A percentile compares a stretch with the other conserved stretches of the same genome.
Conservation (phyloP, 2,888 invertebrate genomes). For the Cerastis rubricosa region DNA sequence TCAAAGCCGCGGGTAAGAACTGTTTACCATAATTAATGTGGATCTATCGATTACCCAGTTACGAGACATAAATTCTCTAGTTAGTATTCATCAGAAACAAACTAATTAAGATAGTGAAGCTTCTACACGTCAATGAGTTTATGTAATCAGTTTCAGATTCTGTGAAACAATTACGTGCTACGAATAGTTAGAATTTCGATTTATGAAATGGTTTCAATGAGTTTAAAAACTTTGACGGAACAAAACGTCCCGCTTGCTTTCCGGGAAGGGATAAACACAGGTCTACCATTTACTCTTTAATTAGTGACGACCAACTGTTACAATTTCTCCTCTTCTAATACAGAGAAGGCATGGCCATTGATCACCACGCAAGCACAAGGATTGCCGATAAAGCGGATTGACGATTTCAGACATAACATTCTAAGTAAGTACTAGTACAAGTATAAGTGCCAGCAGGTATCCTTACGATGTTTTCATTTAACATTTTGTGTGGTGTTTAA, state of each 20-base stretch:
- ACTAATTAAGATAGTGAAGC: conserved; percentile 2
- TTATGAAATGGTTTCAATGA: not conserved
- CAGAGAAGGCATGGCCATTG: no score
- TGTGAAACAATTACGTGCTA: not conserved
- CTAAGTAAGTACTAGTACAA: no score
- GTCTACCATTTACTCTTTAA: not conserved
- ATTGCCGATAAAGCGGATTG: not conserved
- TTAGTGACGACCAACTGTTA: no score
- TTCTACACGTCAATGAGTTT: conserved; percentile 6
- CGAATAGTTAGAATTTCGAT: not conserved
- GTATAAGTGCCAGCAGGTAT: no score
- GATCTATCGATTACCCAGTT: not conserved
- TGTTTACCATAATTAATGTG: not conserved
- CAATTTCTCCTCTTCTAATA: not conserved
- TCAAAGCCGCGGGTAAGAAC: not conserved
- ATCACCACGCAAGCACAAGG: not conserved
- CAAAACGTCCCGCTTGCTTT: not conserved
- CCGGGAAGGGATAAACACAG: not conserved
- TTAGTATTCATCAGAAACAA: conserved; percentile 13
- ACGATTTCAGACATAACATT: not conserved
- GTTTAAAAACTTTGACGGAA: not conserved
- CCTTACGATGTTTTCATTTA: no score
- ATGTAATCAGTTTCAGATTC: conserved; percentile 24
- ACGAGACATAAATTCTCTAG: not conserved
- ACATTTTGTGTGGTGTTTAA: no score